Percentiles rank a stretch among this genome's conserved stretches.
These are phyloP conservation scores for Ptilorrhoa leucosticta DNA, from an alignment of 2,113 vertebrate genomes.

Conservation along the genomic window DNA sequence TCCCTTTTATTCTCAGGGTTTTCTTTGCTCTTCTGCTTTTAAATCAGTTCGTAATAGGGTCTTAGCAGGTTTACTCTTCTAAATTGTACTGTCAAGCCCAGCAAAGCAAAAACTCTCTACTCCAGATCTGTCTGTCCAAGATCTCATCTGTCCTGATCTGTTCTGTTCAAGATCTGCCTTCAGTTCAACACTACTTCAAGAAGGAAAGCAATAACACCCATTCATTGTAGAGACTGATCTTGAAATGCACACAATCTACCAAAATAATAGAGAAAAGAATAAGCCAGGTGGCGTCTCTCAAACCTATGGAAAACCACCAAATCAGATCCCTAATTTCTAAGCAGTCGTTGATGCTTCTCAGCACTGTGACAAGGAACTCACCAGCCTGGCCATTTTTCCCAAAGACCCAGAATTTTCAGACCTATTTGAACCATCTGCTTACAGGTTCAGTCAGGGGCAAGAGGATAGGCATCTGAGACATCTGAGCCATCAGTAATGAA, in stretches of 20 bases:
- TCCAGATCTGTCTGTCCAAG: background rate
- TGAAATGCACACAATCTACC: background rate
- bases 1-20: background rate
- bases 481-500: background rate
- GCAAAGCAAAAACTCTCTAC: background rate
- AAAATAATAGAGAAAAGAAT: background rate
- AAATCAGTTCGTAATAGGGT: accelerated
- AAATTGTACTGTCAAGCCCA: background rate
- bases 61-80: background rate
- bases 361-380: background rate
- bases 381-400: background rate
- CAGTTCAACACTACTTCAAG: background rate
- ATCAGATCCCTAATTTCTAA: background rate
- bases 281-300: background rate
- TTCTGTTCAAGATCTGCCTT: background rate
- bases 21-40: background rate
- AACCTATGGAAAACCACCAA: background rate
- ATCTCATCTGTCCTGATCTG: background rate
- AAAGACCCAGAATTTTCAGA: background rate
- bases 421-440: background rate
- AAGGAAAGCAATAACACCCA: background rate
- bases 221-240: background rate
- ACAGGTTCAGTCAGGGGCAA: background rate
- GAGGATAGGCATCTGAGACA: background rate
- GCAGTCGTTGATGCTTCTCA: background rate